Evolutionary conservation across 2,797 vertebrate genomes (phyloP).

Genomic region (Strix occidentalis): DNA sequence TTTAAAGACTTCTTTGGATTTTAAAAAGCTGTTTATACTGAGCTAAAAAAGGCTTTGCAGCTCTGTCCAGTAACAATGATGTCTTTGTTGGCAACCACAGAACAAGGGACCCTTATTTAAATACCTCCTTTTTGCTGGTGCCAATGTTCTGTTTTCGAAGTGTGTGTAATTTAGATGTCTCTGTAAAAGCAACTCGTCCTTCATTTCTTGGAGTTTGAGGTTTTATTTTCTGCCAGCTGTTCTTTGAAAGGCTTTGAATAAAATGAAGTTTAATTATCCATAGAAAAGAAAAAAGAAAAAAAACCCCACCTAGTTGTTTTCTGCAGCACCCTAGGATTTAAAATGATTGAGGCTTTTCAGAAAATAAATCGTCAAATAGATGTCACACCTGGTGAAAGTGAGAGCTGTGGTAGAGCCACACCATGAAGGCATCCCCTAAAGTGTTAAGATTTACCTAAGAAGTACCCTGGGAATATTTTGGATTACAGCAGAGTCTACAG

Average conservation of each 20-base stretch:
- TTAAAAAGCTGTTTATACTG: conserved; percentile 19
- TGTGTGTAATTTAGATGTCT: conserved; percentile 27
- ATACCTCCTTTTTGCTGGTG: background rate
- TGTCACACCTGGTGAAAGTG: background rate
- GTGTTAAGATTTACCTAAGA: background rate
- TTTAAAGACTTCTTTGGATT: conserved; percentile 19
- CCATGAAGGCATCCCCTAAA: background rate
- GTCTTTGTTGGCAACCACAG: background rate
- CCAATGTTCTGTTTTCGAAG: conserved; percentile 1
- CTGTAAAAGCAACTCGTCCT: conserved; percentile 24
- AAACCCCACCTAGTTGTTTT: background rate
- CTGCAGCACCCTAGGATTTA: background rate
- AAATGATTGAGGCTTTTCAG: conserved; percentile 37
- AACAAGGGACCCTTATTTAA: conserved; percentile 12
- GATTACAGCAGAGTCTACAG: background rate
- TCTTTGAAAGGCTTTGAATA: conserved; percentile 52
- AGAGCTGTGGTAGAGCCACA: background rate
- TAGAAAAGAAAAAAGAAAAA: background rate
- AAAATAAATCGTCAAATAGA: conserved; percentile 17
- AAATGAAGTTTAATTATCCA: conserved; percentile 49
- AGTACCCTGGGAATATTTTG: background rate
- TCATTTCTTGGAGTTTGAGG: conserved; percentile 16
- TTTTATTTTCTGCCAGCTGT: conserved; percentile 48
- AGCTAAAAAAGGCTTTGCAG: background rate
- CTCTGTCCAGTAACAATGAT: background rate